Evolutionary conservation across 2,113 vertebrate genomes (phyloP).

Genomic region (Tychaedon coryphoeus): DNA sequence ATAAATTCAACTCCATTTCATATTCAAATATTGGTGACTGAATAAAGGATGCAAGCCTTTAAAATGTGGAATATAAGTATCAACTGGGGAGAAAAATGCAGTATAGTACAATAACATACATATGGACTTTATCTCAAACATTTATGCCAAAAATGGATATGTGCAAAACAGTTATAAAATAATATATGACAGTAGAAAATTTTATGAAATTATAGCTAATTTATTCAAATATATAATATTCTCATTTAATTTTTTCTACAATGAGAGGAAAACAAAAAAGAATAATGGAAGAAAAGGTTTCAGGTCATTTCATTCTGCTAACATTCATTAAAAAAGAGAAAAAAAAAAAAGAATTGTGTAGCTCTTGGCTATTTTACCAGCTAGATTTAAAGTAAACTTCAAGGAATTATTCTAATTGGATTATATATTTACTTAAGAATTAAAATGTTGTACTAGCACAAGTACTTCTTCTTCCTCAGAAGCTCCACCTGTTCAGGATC

Average conservation of each 20-base stretch:
- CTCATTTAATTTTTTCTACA: not conserved
- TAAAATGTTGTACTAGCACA: not conserved
- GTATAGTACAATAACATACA: not conserved
- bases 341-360: not conserved
- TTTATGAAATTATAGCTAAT: not conserved
- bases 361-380: not conserved
- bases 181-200: not conserved
- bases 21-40: not conserved
- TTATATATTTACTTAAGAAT: not conserved
- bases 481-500: not conserved
- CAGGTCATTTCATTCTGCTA: not conserved
- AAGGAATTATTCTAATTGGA: not conserved
- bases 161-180: not conserved
- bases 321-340: not conserved
- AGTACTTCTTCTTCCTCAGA: not conserved
- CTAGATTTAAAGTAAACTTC: not conserved
- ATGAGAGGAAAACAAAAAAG: not conserved
- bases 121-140: not conserved
- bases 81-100: not conserved
- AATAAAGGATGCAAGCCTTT: not conserved
- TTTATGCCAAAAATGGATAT: not conserved
- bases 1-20: not conserved
- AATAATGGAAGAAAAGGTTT: not conserved
- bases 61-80: not conserved
- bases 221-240: not conserved